Evolutionary conservation across 2,888 invertebrate genomes (phyloP).

Genomic region (Drosophila recens): DNA sequence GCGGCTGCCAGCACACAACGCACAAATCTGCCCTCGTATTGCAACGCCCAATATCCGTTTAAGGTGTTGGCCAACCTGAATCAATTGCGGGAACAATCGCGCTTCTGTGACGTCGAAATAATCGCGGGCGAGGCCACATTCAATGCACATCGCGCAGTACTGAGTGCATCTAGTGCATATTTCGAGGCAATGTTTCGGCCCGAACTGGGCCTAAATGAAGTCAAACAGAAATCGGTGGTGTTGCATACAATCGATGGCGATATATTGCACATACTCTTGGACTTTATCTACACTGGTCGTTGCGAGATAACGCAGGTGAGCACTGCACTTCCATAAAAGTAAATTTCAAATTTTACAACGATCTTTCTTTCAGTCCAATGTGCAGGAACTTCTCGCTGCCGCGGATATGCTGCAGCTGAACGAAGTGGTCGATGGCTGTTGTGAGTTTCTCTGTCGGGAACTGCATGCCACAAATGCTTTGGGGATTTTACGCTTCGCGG

Average conservation of each 20-base stretch:
- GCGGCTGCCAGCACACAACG: constrained; percentile 70
- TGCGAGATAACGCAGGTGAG: constrained; percentile 85
- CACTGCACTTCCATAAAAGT: neutral
- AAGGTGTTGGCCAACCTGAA: constrained; percentile 88
- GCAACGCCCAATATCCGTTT: constrained; percentile 83
- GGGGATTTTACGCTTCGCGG: constrained; percentile 96
- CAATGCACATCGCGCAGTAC: constrained; percentile 93
- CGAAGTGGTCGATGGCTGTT: constrained; percentile 93
- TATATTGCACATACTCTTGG: constrained; percentile 91
- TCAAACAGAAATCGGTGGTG: constrained; percentile 92
- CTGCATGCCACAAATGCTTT: constrained; percentile 94
- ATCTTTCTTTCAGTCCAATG: constrained; percentile 87
- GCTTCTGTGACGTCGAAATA: constrained; percentile 95
- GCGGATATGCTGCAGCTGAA: constrained; percentile 96
- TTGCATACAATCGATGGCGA: constrained; percentile 91
- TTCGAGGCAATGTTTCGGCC: constrained; percentile 97
- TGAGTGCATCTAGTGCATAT: constrained; percentile 95
- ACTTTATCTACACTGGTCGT: constrained; percentile 94
- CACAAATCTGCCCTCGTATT: constrained; percentile 79
- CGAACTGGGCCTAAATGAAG: constrained; percentile 90
- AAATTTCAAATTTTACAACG: neutral
- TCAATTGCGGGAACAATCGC: constrained; percentile 89
- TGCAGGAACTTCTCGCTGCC: constrained; percentile 94
- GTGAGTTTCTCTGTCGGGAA: constrained; percentile 93
- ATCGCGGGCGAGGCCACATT: constrained; percentile 89